A percentile compares a stretch with the other conserved stretches of the same genome.
These are phyloP conservation scores for Solenodon paradoxus DNA, from an alignment of 2,113 vertebrate species.

Conservation along the genomic window DNA sequence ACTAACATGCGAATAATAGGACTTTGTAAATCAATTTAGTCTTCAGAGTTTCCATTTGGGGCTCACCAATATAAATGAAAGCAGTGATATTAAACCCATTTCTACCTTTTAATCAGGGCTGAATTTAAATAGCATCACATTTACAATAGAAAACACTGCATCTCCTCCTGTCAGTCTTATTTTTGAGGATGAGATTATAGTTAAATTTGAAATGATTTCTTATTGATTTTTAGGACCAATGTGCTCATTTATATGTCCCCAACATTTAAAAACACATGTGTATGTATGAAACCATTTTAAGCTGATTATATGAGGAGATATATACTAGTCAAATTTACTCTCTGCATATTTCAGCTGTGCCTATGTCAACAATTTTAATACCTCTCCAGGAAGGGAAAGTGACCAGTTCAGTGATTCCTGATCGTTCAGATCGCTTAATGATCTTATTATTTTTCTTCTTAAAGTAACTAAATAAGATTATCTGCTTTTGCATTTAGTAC, in stretches of 20 bases:
- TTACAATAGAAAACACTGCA: not conserved
- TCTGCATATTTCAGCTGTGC: not conserved
- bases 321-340: not conserved
- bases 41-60: conserved; percentile 58
- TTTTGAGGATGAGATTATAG: not conserved
- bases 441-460: not conserved
- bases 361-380: not conserved
- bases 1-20: conserved; percentile 34
- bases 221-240: conserved; percentile 23
- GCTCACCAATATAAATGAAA: conserved; percentile 56
- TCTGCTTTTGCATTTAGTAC: not conserved
- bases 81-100: conserved; percentile 47
- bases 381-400: not conserved
- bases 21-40: conserved; percentile 62
- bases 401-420: not conserved
- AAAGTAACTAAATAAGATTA: conserved; percentile 9
- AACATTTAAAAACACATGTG: not conserved
- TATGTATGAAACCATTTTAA: conserved; percentile 2
- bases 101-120: conserved; percentile 56
- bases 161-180: not conserved
- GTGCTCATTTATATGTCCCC: not conserved
- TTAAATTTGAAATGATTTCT: not conserved
- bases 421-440: not conserved
- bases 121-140: conserved; percentile 35
- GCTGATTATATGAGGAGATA: not conserved